Conservation (phyloP, 2,797 vertebrate genomes). For the Phoxinus dragarum region DNA sequence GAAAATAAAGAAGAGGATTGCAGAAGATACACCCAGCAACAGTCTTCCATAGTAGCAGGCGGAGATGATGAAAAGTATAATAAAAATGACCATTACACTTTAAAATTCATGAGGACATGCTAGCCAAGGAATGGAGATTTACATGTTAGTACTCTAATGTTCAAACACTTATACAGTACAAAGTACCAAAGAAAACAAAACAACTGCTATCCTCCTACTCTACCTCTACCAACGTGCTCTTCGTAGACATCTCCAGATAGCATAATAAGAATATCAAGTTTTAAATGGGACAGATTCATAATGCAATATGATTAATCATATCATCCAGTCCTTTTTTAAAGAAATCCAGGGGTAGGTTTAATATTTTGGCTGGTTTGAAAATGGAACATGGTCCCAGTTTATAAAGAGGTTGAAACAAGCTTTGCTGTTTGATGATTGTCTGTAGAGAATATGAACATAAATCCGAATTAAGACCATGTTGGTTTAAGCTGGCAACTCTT, state of each 20-base stretch:
- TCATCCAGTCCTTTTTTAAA: conserved; percentile 5
- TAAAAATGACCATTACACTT: not conserved
- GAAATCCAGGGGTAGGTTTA: conserved; percentile 6
- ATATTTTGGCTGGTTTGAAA: conserved; percentile 26
- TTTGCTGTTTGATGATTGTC: conserved; percentile 4
- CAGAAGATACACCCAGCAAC: conserved; percentile 1
- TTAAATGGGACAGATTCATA: conserved; percentile 22
- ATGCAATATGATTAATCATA: conserved; percentile 18
- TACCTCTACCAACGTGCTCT: conserved; percentile 49
- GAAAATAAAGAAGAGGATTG: conserved; percentile 34
- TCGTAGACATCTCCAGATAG: conserved; percentile 45
- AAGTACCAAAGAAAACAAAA: conserved; percentile 39
- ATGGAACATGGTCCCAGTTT: conserved; percentile 13
- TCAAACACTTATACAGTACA: conserved; percentile 35
- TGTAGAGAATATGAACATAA: not conserved
- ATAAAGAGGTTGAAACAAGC: conserved; percentile 5
- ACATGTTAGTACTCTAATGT: conserved; percentile 7
- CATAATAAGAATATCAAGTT: conserved; percentile 16
- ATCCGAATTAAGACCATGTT: not conserved
- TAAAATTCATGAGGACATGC: conserved; percentile 26
- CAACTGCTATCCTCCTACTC: conserved; percentile 32
- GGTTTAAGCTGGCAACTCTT: not conserved
- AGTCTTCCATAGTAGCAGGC: not conserved
- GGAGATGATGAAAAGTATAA: not conserved
- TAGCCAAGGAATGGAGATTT: conserved; percentile 31